Conservation (phyloP, 2,113 vertebrate genomes). For the Leptobrachium leishanense region DNA sequence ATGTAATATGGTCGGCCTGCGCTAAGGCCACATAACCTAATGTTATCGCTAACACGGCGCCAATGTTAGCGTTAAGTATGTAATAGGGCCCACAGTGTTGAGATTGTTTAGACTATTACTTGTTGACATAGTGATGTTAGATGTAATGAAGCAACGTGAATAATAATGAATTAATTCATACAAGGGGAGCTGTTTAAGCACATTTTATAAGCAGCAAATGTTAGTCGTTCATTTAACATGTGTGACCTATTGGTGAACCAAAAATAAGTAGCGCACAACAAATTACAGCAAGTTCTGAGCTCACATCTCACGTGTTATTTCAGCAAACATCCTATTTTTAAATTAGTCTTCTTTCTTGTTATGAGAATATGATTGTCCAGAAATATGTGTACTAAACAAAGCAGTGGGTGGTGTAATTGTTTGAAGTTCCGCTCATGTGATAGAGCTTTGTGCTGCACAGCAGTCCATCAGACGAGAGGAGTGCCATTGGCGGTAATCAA, state of each 20-base stretch:
- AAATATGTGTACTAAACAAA: slow-evolving; percentile 8
- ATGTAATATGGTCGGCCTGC: too few relatives aligned
- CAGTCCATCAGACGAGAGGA: background rate
- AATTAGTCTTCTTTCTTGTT: background rate
- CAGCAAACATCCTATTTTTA: slow-evolving; percentile 3
- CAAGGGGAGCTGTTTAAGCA: background rate
- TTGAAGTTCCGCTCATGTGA: background rate
- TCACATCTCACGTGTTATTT: background rate
- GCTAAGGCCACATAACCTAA: too few relatives aligned
- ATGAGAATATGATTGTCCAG: background rate
- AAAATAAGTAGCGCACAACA: too few relatives aligned
- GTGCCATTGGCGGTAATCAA: background rate
- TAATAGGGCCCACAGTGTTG: too few relatives aligned
- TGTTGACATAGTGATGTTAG: too few relatives aligned
- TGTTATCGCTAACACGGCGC: too few relatives aligned
- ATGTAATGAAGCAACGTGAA: too few relatives aligned
- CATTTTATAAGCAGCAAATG: background rate
- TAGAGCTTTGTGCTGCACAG: slow-evolving; percentile 3
- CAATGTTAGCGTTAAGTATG: too few relatives aligned
- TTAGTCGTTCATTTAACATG: background rate
- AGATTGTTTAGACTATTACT: too few relatives aligned
- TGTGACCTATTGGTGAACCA: background rate
- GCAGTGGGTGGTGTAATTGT: slow-evolving; percentile 12
- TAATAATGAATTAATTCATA: background rate
- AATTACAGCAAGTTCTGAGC: background rate